Percentiles rank a stretch among this genome's conserved stretches.
phyloP scores from a whole-genome alignment of 2,888 invertebrate genomes.

The Spialia ferax region DNA sequence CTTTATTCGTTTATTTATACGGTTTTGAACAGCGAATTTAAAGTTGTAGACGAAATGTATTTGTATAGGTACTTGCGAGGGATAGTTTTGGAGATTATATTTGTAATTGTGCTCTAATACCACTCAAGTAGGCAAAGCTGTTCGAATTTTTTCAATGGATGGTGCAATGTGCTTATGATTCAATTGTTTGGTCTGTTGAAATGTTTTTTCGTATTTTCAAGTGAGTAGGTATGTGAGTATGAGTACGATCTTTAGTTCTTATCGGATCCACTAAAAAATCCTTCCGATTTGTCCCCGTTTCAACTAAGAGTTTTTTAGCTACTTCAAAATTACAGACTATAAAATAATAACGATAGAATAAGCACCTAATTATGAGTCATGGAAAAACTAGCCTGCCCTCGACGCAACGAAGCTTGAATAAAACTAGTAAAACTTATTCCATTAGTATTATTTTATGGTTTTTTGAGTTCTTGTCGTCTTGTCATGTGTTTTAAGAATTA shows the following conservation, averaged over 20 bases:
- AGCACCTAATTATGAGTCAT: no score
- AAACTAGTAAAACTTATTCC: no score
- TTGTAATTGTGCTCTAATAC: slow-evolving; percentile 78
- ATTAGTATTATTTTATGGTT: no score
- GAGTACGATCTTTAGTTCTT: neutral
- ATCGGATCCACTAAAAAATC: neutral
- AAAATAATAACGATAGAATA: no score
- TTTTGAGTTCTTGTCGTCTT: no score
- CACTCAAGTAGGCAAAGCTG: slow-evolving; percentile 62
- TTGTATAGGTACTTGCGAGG: slow-evolving; percentile 76
- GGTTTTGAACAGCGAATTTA: neutral
- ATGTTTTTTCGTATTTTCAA: slow-evolving; percentile 25
- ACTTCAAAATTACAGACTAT: neutral
- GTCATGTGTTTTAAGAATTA: no score
- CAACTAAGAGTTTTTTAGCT: neutral
- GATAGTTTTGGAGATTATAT: slow-evolving; percentile 74
- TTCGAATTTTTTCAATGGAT: slow-evolving; percentile 46
- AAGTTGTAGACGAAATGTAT: slow-evolving; percentile 46
- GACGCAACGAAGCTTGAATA: no score
- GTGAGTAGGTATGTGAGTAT: neutral
- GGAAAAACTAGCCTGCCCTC: no score
- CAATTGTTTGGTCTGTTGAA: slow-evolving; percentile 34
- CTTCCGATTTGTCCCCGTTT: neutral
- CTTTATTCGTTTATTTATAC: neutral
- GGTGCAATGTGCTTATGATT: slow-evolving; percentile 46